phyloP scores from a whole-genome alignment of 2,797 vertebrate species.

The Rhabdomys pumilio region DNA sequence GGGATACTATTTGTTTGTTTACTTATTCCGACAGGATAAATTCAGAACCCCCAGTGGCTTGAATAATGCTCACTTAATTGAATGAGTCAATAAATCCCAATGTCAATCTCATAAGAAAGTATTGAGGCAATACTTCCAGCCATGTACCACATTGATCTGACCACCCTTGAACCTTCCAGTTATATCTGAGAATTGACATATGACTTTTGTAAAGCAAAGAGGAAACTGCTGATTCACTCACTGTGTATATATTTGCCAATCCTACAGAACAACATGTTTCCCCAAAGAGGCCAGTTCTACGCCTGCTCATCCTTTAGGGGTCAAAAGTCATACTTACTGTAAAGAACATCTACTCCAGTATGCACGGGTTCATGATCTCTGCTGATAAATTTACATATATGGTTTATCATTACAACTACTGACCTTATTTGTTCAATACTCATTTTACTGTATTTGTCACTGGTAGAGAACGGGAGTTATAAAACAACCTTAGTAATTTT shows the following conservation, averaged over 20 bases:
- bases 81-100: background rate
- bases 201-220: background rate
- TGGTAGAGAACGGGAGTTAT: background rate
- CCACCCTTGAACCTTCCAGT: background rate
- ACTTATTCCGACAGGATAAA: background rate
- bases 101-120: background rate
- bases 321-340: background rate
- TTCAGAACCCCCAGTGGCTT: background rate
- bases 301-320: background rate
- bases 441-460: background rate
- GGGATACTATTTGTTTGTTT: background rate
- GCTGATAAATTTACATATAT: background rate
- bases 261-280: background rate
- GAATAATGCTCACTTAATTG: background rate
- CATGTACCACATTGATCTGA: background rate
- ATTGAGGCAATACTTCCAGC: background rate
- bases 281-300: background rate
- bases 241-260: background rate
- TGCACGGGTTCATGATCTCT: rapidly evolving
- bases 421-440: background rate
- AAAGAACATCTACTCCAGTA: background rate
- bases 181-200: background rate
- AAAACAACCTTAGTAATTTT: background rate
- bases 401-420: background rate
- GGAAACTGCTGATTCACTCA: background rate